Percentiles rank a stretch among this genome's conserved stretches.
Conservation (phyloP, 1,140 invertebrate species). For the Limonius californicus region DNA sequence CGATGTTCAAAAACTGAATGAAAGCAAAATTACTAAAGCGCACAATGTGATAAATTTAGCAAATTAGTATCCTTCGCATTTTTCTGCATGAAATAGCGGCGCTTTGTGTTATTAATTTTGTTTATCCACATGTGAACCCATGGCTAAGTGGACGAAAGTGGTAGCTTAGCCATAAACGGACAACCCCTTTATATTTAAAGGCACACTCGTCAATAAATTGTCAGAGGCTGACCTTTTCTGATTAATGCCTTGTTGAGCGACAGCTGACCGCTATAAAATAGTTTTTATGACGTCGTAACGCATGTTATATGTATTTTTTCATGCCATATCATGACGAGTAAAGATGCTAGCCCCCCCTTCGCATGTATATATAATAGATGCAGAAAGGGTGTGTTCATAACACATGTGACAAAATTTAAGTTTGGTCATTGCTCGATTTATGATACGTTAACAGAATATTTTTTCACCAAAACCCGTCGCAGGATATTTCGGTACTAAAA, state of each 20-base stretch:
- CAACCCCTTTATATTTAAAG: slow-evolving; percentile 21
- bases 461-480: no score
- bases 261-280: slow-evolving; percentile 33
- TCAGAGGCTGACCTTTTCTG: slow-evolving; percentile 32
- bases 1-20: neutral
- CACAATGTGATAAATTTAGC: neutral
- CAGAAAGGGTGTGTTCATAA: neutral
- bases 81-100: neutral
- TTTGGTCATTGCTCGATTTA: neutral
- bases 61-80: neutral
- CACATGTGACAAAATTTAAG: neutral
- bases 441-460: neutral
- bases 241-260: slow-evolving; percentile 29
- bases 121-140: slow-evolving; percentile 4
- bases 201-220: slow-evolving; percentile 32
- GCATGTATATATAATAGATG: neutral
- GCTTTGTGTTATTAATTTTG: slow-evolving; percentile 3
- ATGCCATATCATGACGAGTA: neutral
- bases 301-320: slow-evolving; percentile 23
- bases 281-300: slow-evolving; percentile 31
- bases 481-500: no score
- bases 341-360: neutral
- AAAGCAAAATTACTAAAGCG: neutral
- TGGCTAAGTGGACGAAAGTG: slow-evolving; percentile 3
- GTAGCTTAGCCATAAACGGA: slow-evolving; percentile 11